Evolutionary conservation across 2,797 vertebrate genomes (phyloP), one percentile per base, ranked within the genome.

Genomic region (Petrocephalus schoutedeni): DNA sequence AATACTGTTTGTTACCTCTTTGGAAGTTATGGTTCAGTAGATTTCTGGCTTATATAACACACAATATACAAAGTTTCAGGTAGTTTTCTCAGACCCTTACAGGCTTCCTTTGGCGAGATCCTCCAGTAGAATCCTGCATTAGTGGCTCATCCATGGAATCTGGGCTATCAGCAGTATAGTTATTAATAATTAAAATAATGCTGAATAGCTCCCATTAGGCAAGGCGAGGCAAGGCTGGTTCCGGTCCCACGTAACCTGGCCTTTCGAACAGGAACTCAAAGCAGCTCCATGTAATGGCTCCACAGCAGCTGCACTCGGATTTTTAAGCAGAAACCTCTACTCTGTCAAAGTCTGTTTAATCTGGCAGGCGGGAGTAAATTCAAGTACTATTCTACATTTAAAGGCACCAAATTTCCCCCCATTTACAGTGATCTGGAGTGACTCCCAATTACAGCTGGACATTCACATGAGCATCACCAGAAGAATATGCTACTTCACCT

Each of bases 21-120:
- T 32, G 59, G 88, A 32, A 85, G 71, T 86, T 56, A 87, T 86
- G 80, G 71, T 87, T 85, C 58, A 88, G 77, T 88, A 82, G 86
- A 83, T 84, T 85, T 87, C 51, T 87, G 89, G 82, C 51, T 54
- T 49, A 91, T 53, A 85, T 86, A 67, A 67, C 61, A 32, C 12
- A 32, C 12, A 14, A 14, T 14, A 59, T 7, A n/a, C 3, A 58
- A 21, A 21, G 16, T 1, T 1, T 59, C 14, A 58, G 57, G 57
- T 6, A 19, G 3, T 58, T 58, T 58, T n/a, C 57, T 3, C 56
- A 58, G 14, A 58, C 56, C 16, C 4, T 6, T 74, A 6, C 32
- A 74, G 0, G 5, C 67, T 74, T 6, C 5, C 28, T 74, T 74
- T 16, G 32, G 67, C 32, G 7, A 19, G 14, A 74, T 45, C 14